A percentile compares a stretch with the other conserved stretches of the same genome.
Evolutionary conservation across 2,797 vertebrate genomes (phyloP).

Genomic region (Picus viridis): DNA sequence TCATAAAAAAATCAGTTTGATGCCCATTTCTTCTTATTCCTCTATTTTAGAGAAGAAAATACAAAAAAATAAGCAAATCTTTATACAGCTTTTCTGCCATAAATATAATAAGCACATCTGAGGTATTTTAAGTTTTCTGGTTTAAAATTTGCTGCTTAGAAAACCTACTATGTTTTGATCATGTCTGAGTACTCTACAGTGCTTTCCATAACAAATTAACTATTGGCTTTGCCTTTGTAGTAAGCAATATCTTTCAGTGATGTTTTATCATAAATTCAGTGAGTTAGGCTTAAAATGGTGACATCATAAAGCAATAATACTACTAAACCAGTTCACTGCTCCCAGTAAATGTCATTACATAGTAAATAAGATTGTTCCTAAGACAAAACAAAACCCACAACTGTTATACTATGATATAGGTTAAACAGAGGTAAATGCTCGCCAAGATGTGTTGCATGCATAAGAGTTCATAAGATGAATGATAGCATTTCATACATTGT

Average conservation of each 20-base stretch:
- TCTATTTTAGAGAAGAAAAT: not conserved
- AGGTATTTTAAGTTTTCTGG: not conserved
- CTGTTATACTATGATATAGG: slow-evolving; percentile 47
- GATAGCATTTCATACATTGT: not conserved
- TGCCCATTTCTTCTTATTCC: slow-evolving; percentile 46
- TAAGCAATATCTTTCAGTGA: slow-evolving; percentile 59
- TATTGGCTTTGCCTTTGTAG: slow-evolving; percentile 40
- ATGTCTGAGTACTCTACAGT: not conserved
- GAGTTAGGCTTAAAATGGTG: slow-evolving; percentile 49
- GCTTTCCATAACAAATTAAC: slow-evolving; percentile 40
- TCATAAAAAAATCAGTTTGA: slow-evolving; percentile 54
- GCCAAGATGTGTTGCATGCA: slow-evolving; percentile 34
- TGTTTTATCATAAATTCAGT: slow-evolving; percentile 62
- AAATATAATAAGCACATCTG: slow-evolving; percentile 17
- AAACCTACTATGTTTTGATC: slow-evolving; percentile 45
- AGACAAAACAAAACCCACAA: not conserved
- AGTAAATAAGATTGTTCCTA: not conserved
- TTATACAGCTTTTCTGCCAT: slow-evolving; percentile 43
- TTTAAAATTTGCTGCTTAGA: slow-evolving; percentile 51
- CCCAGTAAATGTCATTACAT: slow-evolving; percentile 7
- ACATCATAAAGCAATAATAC: slow-evolving; percentile 51
- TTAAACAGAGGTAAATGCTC: slow-evolving; percentile 50
- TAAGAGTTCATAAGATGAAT: slow-evolving; percentile 65
- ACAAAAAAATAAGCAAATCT: not conserved
- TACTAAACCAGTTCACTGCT: not conserved